These are phyloP conservation scores for Gryllus longicercus DNA, from an alignment of 2,888 invertebrate species.

Conservation along the genomic window DNA sequence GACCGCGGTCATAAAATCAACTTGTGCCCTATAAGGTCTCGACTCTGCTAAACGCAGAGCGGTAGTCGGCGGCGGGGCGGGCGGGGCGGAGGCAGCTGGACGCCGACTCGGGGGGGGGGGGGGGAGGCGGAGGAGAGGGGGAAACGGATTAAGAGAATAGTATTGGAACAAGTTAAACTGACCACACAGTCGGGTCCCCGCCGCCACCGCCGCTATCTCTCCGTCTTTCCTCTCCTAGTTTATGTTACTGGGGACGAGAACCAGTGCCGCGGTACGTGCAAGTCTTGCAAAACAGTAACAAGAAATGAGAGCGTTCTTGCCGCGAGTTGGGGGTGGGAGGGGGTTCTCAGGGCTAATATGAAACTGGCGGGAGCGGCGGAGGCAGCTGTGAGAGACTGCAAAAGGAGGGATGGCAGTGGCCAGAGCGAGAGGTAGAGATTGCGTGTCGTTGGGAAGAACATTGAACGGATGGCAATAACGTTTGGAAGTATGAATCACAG, in stretches of 20 bases:
- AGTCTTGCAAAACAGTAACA: slow-evolving; percentile 27
- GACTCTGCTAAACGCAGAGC: not conserved
- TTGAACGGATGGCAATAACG: no score
- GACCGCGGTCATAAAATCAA: not conserved
- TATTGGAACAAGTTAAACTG: slow-evolving; percentile 9
- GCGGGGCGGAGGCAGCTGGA: no score
- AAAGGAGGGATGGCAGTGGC: no score
- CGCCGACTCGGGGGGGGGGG: not conserved
- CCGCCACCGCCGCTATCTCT: not conserved
- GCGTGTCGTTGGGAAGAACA: no score
- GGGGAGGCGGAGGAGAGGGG: not conserved
- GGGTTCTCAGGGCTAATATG: not conserved
- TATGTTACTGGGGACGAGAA: slow-evolving; percentile 17
- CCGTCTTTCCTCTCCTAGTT: slow-evolving; percentile 17
- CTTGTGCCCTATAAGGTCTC: slow-evolving; percentile 17
- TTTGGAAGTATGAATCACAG: no score
- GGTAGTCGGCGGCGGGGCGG: not conserved
- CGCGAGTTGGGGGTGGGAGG: slow-evolving; percentile 21
- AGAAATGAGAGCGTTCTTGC: not conserved
- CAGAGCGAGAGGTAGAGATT: no score
- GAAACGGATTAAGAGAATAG: not conserved
- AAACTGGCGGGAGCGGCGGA: not conserved
- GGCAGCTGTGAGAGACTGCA: not conserved
- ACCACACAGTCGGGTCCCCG: slow-evolving; percentile 5
- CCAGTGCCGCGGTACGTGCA: slow-evolving; percentile 27